Conservation (phyloP, 2,113 vertebrate species). For the Misgurnus anguillicaudatus region DNA sequence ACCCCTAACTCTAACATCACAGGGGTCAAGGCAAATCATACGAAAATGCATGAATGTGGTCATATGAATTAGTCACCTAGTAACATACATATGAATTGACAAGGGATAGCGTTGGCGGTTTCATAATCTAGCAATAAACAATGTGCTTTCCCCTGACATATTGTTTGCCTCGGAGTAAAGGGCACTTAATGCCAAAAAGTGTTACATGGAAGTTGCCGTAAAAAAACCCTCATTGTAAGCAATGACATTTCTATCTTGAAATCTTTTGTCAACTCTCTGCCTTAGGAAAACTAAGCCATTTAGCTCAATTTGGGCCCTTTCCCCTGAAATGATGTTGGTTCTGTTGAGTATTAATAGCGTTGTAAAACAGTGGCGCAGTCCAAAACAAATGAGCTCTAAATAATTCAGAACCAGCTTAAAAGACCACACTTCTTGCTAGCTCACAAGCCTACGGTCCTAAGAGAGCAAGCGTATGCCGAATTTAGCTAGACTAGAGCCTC, state of each 20-base stretch:
- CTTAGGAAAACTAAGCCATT: slow-evolving; percentile 12
- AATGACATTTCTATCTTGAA: neutral
- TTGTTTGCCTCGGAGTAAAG: neutral
- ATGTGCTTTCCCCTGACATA: neutral
- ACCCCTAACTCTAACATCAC: too few relatives aligned
- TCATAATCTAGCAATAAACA: neutral
- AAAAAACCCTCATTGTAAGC: slow-evolving; percentile 6
- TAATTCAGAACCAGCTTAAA: slow-evolving; percentile 39
- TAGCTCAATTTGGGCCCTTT: slow-evolving; percentile 7
- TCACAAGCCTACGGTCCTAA: slow-evolving; percentile 4
- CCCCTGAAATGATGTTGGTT: neutral
- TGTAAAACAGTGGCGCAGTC: slow-evolving; percentile 16
- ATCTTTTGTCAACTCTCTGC: neutral
- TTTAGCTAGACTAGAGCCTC: neutral
- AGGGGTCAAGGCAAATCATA: too few relatives aligned
- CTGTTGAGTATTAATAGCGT: slow-evolving; percentile 33
- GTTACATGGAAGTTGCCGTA: too few relatives aligned
- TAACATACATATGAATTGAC: too few relatives aligned
- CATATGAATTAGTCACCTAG: too few relatives aligned
- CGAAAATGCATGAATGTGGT: too few relatives aligned
- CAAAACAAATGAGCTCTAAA: slow-evolving; percentile 24
- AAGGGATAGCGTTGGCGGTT: too few relatives aligned
- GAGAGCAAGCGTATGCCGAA: neutral
- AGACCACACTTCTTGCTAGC: slow-evolving; percentile 24
- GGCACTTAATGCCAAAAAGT: neutral